Evolutionary conservation across 2,888 invertebrate species (phyloP), one percentile per base, ranked within the genome.

Genomic region (Megamerina dolium): DNA sequence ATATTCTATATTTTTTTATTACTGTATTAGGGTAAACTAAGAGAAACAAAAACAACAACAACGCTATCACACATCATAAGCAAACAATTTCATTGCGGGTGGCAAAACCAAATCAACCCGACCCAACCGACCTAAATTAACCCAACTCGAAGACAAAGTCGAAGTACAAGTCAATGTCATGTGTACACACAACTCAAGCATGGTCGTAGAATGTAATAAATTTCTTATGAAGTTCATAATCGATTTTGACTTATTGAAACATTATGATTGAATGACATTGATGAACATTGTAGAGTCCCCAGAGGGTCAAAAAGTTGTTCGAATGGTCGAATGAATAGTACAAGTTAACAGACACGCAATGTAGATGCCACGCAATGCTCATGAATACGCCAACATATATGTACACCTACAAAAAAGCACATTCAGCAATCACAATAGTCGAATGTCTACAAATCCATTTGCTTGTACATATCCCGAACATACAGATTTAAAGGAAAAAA

Each of bases 211-310:
- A 26, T 17, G 59, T 61, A 63, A 64, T 66, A 66, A 64, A 66
- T 66, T 62, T 64, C 57, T 58, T 63, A 66, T 64, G 64, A 65
- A 61, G 61, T 60, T 61, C 59, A 56, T 64, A 66, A 64, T 66
- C 64, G 64, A 64, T 64, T 64, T 63, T 61, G 64, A 64, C 64
- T 62, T 62, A 66, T 64, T 64, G 66, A 66, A 64, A 66, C 61
- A 66, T 64, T 63, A 63, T 64, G 63, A 62, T 62, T 65, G 65
- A 64, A 64, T 65, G 66, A 65, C 66, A 62, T 66, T 64, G 63
- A 66, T 60, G 59, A 64, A 50, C 46, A 41, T 53, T 51, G 14
- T 17, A 45, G 53, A 59, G 56, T 58, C 64, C 56, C 60, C 49
- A 39, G 62, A 58, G 64, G 57, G 56, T 57, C 29, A 27, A 34